A percentile compares a stretch with the other conserved stretches of the same genome.
phyloP scores from a whole-genome alignment of 2,888 invertebrate species.

The Morpho achilles region DNA sequence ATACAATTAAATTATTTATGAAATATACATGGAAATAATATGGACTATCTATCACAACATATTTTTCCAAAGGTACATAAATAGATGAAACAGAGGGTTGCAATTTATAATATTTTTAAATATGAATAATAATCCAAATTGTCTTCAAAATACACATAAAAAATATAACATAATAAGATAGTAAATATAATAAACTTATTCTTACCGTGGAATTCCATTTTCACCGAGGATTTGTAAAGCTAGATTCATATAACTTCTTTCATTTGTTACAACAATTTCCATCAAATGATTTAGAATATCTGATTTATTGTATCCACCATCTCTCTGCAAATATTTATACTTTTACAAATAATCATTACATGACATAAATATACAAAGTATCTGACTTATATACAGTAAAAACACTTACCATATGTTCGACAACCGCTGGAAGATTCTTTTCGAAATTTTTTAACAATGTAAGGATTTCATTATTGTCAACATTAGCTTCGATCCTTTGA shows the following conservation, averaged over 20 bases:
- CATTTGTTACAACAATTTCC: conserved; percentile 56
- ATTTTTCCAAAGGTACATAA: too few relatives aligned
- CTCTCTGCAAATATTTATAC: conserved; percentile 49
- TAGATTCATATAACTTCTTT: conserved; percentile 56
- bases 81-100: too few relatives aligned
- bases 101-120: too few relatives aligned
- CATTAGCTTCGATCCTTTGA: conserved; percentile 61
- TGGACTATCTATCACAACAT: too few relatives aligned
- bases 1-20: too few relatives aligned
- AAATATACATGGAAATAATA: too few relatives aligned
- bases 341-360: conserved; percentile 21
- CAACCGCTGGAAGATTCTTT: conserved; percentile 47
- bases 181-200: conserved; percentile 28
- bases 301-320: conserved; percentile 56
- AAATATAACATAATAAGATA: neutral
- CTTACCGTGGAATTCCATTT: conserved; percentile 38
- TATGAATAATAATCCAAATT: too few relatives aligned
- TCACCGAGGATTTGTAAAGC: conserved; percentile 47
- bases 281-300: conserved; percentile 63
- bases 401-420: conserved; percentile 53
- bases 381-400: conserved; percentile 3
- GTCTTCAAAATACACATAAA: conserved; percentile 16
- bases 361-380: neutral
- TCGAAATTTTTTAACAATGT: conserved; percentile 54
- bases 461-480: conserved; percentile 49